These are phyloP conservation scores for Alcedo atthis DNA, from an alignment of 2,797 vertebrate genomes.

Conservation along the genomic window DNA sequence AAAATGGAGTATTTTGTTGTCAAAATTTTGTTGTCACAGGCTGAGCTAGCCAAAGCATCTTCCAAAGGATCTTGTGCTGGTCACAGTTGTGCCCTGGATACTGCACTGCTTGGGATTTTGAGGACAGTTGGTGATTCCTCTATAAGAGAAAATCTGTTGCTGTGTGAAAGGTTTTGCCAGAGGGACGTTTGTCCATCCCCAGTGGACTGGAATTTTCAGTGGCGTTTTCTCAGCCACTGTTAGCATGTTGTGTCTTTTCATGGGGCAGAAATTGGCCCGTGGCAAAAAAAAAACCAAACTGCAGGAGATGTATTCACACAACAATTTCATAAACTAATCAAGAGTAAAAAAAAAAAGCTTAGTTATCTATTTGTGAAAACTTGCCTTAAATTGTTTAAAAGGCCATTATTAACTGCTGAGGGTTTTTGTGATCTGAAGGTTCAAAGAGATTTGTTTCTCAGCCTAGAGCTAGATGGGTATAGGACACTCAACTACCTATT, in stretches of 20 bases:
- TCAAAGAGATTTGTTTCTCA: neutral
- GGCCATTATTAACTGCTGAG: neutral
- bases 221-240: neutral
- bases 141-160: neutral
- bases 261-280: neutral
- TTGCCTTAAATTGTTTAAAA: slow-evolving; percentile 9
- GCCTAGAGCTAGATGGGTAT: neutral
- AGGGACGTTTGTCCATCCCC: neutral
- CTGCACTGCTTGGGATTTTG: fast-evolving
- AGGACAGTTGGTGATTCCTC: neutral
- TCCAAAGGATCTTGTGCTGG: neutral
- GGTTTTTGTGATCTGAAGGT: neutral
- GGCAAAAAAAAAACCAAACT: neutral
- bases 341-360: neutral
- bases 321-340: neutral
- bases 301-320: neutral
- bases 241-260: neutral
- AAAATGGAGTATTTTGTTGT: neutral
- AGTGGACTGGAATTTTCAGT: neutral
- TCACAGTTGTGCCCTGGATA: neutral
- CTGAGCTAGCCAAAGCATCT: neutral
- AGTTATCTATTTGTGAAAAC: neutral
- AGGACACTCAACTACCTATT: neutral
- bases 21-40: neutral
- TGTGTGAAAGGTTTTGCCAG: neutral